Base-by-base conservation (phyloP, 2,113 vertebrate species). In the Boulengeromyrus knoepffleri region DNA sequence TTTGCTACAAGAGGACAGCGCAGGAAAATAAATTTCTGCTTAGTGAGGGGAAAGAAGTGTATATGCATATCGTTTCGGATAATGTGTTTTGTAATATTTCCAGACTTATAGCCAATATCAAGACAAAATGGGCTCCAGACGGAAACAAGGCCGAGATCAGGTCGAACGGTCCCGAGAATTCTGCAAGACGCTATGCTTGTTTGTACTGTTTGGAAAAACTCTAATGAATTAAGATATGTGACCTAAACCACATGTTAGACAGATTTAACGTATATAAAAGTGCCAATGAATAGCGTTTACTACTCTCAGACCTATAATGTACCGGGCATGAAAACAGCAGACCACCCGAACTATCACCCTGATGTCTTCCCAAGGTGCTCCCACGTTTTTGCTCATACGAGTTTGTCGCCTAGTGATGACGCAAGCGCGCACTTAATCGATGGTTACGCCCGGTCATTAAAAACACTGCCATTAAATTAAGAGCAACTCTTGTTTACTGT, bases 381-480 rank as follows among this genome's bases (percentile, higher is more conserved):
- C 58, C 58, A n/a, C 24, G 58, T 27, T 27, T 27, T 66, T 66
- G 8, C 62, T 27, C 10, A 70, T 70, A 4, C 62, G n/a, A 70
- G 62, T 31, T 31, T 70, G 96, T 96, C 96, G 95, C 96, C 88
- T 92, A 77, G 89, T 93, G 94, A 96, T 96, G 96, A 96, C 95
- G 96, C 95, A 92, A 96, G 58, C 87, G 92, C 94, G 95, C 93
- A 94, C 92, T 92, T 91, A 94, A 95, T 92, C 94, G 94, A 96
- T 92, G 94, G 94, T 95, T 95, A 96, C 95, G 96, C 95, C 91
- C 94, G 94, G 94, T 94, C 93, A 94, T 95, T 94, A 95, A 95
- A 90, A 90, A 88, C 45, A 93, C 93, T 90, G 93, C 92, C 94
- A 93, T 96, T 94, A 96, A 95, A 92, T 90, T 89, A 91, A 92